Base-by-base conservation (phyloP, 2,888 invertebrate genomes). In the Volucella bombylans region DNA sequence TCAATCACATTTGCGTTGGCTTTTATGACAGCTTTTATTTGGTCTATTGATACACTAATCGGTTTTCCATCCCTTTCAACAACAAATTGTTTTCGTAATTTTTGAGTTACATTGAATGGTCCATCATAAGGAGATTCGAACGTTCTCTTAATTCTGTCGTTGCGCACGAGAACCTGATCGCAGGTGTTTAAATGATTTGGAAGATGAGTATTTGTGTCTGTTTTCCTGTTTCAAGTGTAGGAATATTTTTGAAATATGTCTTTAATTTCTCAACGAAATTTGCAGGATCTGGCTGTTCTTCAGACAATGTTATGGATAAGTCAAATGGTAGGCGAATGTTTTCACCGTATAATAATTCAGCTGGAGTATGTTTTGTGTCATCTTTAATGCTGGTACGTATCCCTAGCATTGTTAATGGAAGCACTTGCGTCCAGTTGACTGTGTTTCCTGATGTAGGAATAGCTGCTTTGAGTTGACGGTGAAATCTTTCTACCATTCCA, bases 401-500 rank as follows among this genome's bases (percentile, higher is more conserved):
- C n/a, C n/a, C n/a, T n/a, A n/a, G n/a, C n/a, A n/a, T n/a, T n/a
- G n/a, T n/a, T n/a, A n/a, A n/a, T n/a, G n/a, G n/a, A n/a, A n/a
- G n/a, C n/a, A n/a, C n/a, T n/a, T n/a, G n/a, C n/a, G n/a, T n/a
- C n/a, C n/a, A n/a, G n/a, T n/a, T n/a, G n/a, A 62, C 45, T 49
- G 6, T 15, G 6, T 62, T 38, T 14, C 49, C 12, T 11, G 62
- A 64, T 4, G 47, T 15, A 38, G 49, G 64, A 14, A 67, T 52
- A 2, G 67, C 15, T 47, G 18, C 47, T 43, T 67, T 67, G 6
- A 54, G n/a, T 39, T 67, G 52, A 18, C 67, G 54, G 18, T 67
- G 67, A 14, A 67, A 67, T 52, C 67, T 50, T 15, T 67, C 67
- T n/a, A 52, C 65, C 65, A 65, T 65, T 3, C 41, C 67, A 41